phyloP scores from a whole-genome alignment of 2,888 invertebrate genomes.

The Troides helena region DNA sequence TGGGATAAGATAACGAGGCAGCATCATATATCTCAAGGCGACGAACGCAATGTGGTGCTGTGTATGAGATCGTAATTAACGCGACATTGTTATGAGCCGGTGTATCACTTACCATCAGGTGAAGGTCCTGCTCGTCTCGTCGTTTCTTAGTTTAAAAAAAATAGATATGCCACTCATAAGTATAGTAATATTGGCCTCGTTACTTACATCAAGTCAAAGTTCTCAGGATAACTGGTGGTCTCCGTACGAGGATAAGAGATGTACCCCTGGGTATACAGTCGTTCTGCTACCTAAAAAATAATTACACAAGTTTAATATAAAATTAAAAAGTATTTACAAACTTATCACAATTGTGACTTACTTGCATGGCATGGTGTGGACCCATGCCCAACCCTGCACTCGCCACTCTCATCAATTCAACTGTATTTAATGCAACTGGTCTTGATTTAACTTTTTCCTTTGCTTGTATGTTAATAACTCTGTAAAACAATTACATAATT shows the following conservation, averaged over 20 bases:
- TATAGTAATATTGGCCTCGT: constrained; percentile 38
- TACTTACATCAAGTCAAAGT: constrained; percentile 94
- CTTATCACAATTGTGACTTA: constrained; percentile 32
- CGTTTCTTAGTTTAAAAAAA: too few relatives aligned
- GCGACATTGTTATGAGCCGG: too few relatives aligned
- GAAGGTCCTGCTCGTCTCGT: too few relatives aligned
- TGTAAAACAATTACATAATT: constrained; percentile 49
- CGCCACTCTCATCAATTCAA: constrained; percentile 95
- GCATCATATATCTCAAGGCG: too few relatives aligned
- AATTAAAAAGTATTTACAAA: neutral
- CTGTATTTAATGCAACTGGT: constrained; percentile 97
- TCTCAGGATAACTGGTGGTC: constrained; percentile 97
- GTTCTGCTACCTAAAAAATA: constrained; percentile 78
- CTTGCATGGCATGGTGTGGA: constrained; percentile 94
- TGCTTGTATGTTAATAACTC: constrained; percentile 87
- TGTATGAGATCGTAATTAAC: too few relatives aligned
- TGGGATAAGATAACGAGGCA: too few relatives aligned
- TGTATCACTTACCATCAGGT: too few relatives aligned
- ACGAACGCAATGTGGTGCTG: too few relatives aligned
- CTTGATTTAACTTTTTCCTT: constrained; percentile 93
- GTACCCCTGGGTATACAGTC: constrained; percentile 97
- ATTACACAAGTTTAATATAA: neutral
- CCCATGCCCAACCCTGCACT: constrained; percentile 95
- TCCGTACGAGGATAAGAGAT: constrained; percentile 99
- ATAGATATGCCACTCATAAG: neutral